These are phyloP conservation scores for Hapalemur alaotrensis DNA, from an alignment of 2,797 vertebrate genomes.

Conservation along the genomic window DNA sequence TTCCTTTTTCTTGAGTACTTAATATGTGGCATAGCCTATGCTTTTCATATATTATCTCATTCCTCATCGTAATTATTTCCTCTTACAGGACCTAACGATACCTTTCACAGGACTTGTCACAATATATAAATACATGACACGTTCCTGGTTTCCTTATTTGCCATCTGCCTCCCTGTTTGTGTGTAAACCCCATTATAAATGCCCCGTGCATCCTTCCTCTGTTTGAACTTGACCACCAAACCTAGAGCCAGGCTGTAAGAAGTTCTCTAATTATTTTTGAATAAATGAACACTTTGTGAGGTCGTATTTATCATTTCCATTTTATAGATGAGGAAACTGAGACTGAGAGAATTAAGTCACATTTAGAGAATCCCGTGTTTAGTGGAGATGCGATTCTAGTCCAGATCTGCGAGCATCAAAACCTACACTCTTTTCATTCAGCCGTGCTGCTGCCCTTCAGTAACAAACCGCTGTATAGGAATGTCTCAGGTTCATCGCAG, in stretches of 20 bases:
- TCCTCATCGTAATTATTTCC: not conserved
- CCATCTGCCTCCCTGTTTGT: not conserved
- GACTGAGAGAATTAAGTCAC: not conserved
- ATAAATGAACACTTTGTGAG: not conserved
- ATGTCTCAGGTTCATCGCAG: not conserved
- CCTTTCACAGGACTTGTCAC: not conserved
- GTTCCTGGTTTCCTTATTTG: not conserved
- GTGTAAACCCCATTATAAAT: not conserved
- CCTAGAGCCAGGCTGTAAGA: not conserved
- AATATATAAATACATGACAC: too few relatives aligned
- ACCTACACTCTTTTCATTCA: not conserved
- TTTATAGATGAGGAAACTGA: not conserved
- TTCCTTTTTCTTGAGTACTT: not conserved
- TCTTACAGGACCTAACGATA: not conserved
- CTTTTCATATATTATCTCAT: not conserved
- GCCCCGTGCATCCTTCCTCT: not conserved
- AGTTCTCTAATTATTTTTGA: not conserved
- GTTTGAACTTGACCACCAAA: not conserved
- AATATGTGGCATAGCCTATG: not conserved
- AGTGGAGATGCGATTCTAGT: not conserved
- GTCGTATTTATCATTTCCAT: not conserved
- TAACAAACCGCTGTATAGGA: not conserved
- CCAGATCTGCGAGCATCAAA: accelerated
- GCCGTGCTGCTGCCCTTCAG: not conserved
- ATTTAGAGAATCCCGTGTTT: not conserved